phyloP scores from a whole-genome alignment of 2,888 invertebrate species.

The Trachelus tabidus region DNA sequence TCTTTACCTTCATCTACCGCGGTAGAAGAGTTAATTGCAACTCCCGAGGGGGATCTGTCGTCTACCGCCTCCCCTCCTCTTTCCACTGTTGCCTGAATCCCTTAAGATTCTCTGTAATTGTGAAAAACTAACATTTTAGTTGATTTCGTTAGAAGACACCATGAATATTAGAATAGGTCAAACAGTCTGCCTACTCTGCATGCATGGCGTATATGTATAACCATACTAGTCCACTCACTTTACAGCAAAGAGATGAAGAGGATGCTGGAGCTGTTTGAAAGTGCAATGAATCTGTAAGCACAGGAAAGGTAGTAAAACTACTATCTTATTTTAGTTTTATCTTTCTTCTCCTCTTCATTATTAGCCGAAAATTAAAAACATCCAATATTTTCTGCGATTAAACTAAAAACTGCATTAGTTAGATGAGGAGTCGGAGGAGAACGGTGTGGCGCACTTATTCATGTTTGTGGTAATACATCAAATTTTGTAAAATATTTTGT shows the following conservation, averaged over 20 bases:
- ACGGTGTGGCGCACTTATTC: background rate
- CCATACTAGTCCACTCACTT: conserved; percentile 10
- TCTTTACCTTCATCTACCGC: background rate
- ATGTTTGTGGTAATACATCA: background rate
- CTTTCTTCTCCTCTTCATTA: background rate
- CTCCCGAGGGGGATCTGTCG: background rate
- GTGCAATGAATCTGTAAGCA: conserved; percentile 53
- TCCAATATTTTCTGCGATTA: conserved; percentile 11
- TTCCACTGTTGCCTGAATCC: background rate
- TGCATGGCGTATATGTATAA: conserved; percentile 8
- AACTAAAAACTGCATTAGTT: background rate
- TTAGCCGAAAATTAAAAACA: conserved; percentile 20
- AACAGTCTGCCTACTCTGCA: conserved; percentile 21
- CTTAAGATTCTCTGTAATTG: background rate
- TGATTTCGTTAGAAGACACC: conserved; percentile 24
- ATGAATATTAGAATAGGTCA: conserved; percentile 29
- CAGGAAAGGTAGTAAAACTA: background rate
- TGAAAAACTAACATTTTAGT: conserved; percentile 8
- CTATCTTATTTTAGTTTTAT: background rate
- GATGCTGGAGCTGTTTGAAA: conserved; percentile 60
- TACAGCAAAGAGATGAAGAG: conserved; percentile 61
- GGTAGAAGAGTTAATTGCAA: conserved; percentile 2
- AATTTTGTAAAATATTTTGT: background rate
- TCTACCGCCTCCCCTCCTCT: background rate
- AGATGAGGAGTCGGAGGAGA: background rate